These are phyloP conservation scores for Ardeotis arabs DNA, from an alignment of 2,113 vertebrate genomes.

Conservation along the genomic window DNA sequence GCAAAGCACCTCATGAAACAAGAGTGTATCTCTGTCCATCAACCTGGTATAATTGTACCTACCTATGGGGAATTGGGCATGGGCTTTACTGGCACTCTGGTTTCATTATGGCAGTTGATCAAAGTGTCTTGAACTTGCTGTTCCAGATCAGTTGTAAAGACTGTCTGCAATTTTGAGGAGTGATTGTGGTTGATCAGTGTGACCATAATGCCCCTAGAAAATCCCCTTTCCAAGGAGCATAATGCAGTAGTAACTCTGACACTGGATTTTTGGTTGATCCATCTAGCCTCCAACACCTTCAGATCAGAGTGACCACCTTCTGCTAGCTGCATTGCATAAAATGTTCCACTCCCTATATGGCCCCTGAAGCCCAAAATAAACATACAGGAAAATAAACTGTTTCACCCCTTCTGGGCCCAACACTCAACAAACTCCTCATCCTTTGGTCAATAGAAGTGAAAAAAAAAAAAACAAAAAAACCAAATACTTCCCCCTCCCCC, in stretches of 20 bases:
- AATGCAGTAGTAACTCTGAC: not conserved
- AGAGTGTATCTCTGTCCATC: not conserved
- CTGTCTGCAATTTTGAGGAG: not conserved
- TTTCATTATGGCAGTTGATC: not conserved
- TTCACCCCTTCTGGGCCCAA: not conserved
- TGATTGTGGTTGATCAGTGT: not conserved
- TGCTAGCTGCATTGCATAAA: not conserved
- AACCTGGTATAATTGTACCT: not conserved
- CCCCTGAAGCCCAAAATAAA: conserved; percentile 21
- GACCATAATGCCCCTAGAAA: not conserved
- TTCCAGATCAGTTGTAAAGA: not conserved
- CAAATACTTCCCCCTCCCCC: not conserved
- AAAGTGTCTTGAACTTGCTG: not conserved
- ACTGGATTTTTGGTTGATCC: not conserved
- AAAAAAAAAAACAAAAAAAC: not conserved
- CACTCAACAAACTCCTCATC: not conserved
- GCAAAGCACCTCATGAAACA: not conserved
- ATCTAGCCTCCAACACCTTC: not conserved
- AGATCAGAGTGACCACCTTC: not conserved
- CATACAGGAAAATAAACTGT: not conserved
- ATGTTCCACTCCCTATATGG: conserved; percentile 1
- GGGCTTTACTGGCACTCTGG: not conserved
- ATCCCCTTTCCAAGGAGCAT: not conserved
- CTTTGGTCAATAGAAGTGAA: not conserved
- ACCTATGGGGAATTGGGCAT: not conserved